Evolutionary conservation across 92 coral and sea anemone genomes (phyloP), one percentile per base, ranked within the genome.

Genomic region (Epizoanthus scotinus): DNA sequence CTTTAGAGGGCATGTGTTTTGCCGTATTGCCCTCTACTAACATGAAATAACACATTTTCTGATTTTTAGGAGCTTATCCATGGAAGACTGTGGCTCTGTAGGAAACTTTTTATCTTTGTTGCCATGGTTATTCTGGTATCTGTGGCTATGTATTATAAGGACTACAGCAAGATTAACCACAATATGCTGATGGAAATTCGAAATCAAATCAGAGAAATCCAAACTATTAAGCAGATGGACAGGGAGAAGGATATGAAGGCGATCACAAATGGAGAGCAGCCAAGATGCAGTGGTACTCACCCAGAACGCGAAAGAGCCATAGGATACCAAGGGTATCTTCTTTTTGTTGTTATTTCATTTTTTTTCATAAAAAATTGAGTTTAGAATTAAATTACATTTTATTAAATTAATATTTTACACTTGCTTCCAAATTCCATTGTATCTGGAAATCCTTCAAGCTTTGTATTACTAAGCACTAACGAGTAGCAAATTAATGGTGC

Each of bases 141-240:
- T 58, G 81, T 83, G 17, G 96, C 92, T 10, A 93, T 90, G 71
- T 84, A 80, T 55, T 95, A 93, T 66, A 88, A 89, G 78, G 99
- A 95, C 84, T 95, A 93, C 78, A 92, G 82, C 82, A 93, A 86
- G 71, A 90, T 95, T 71, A 95, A 95, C 87, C 88, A 88, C 63
- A 79, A 80, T 18, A 89, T 95, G 91, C 85, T 95, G 61, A 89
- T 83, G 40, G 94, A 93, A 50, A 91, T 95, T 70, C 92, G 91
- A 81, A 82, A 83, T n/a, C 96, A 95, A 75, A 87, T 95, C 27
- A 53, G 53, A 29, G 97, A 91, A 44, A 84, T 95, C 63, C 86
- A 91, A 61, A 60, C 56, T 50, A 34, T 74, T 40, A 87, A 84
- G 77, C 91, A 94, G 70, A 91, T 75, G 28, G 77, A 87, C 54